Conservation (phyloP, 2,888 invertebrate species). For the Polydesmus complanatus region DNA sequence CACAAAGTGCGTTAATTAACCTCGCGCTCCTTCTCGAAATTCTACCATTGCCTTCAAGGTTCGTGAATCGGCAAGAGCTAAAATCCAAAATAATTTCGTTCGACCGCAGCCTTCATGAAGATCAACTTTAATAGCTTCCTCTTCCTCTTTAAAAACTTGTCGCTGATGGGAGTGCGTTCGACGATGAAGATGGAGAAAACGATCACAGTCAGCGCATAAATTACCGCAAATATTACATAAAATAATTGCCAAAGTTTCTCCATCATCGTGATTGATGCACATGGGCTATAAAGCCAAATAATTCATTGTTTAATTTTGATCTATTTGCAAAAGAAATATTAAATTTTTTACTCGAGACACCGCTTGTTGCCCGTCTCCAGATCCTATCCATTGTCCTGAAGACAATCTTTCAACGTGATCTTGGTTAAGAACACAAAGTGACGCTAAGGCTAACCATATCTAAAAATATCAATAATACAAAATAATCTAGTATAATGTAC, state of each 20-base stretch:
- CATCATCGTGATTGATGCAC: conserved; percentile 94
- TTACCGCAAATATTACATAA: conserved; percentile 84
- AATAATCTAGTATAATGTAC: background rate
- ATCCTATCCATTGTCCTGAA: conserved; percentile 62
- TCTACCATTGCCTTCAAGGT: conserved; percentile 64
- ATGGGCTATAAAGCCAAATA: conserved; percentile 45
- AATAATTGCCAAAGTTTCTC: conserved; percentile 77
- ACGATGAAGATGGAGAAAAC: conserved; percentile 82
- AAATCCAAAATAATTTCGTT: conserved; percentile 87
- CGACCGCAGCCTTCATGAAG: conserved; percentile 91
- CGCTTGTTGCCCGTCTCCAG: conserved; percentile 40
- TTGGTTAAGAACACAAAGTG: conserved; percentile 80
- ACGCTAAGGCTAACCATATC: conserved; percentile 76
- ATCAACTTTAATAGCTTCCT: conserved; percentile 89
- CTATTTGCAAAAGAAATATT: background rate
- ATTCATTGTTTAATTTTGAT: background rate
- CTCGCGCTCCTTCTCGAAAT: conserved; percentile 55
- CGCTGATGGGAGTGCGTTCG: conserved; percentile 70
- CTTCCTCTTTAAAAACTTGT: conserved; percentile 90
- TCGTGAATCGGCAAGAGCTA: conserved; percentile 81
- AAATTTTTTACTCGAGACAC: conserved; percentile 36
- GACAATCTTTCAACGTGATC: conserved; percentile 73
- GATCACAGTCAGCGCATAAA: conserved; percentile 89
- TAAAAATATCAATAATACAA: too few species aligned
- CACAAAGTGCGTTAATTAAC: conserved; percentile 1